Percentiles rank a stretch among this genome's conserved stretches.
Conservation (phyloP, 2,888 invertebrate species). For the Dendrolimus pini region DNA sequence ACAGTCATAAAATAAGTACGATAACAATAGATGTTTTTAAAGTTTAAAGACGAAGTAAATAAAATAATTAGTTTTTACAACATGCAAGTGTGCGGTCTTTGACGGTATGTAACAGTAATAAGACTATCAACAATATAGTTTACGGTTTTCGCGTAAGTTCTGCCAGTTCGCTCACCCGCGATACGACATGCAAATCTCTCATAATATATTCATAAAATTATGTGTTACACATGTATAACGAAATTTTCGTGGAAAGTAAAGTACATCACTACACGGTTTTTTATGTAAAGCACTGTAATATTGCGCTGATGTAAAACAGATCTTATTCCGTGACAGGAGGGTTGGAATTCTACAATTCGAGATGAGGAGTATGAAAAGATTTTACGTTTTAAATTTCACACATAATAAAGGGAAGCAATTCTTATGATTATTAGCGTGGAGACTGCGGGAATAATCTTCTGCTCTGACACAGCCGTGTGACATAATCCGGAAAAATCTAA, state of each 20-base stretch:
- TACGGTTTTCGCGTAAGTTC: background rate
- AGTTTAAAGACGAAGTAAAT: too few relatives aligned
- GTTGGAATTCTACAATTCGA: slow-evolving; percentile 25
- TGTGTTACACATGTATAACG: slow-evolving; percentile 53
- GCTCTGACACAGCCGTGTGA: slow-evolving; percentile 66
- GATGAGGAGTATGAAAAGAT: slow-evolving; percentile 31
- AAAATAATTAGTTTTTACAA: too few relatives aligned
- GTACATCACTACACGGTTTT: slow-evolving; percentile 43
- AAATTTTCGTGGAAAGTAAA: slow-evolving; percentile 52
- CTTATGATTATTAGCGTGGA: slow-evolving; percentile 75
- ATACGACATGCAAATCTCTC: slow-evolving; percentile 48
- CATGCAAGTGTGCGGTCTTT: too few relatives aligned
- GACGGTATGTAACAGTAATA: background rate
- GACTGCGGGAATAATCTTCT: slow-evolving; percentile 72
- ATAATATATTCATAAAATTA: slow-evolving; percentile 66
- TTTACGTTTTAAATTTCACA: slow-evolving; percentile 72
- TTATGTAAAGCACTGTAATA: slow-evolving; percentile 42
- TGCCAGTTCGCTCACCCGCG: slow-evolving; percentile 9
- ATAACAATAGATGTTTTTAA: too few relatives aligned
- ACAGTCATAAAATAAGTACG: too few relatives aligned
- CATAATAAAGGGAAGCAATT: slow-evolving; percentile 74
- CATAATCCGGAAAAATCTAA: slow-evolving; percentile 76
- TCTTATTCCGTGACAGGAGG: slow-evolving; percentile 32
- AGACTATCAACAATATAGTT: slow-evolving; percentile 4
- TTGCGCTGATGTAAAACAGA: slow-evolving; percentile 27